phyloP scores from a whole-genome alignment of 2,113 vertebrate genomes.

The Herpailurus yagouaroundi region DNA sequence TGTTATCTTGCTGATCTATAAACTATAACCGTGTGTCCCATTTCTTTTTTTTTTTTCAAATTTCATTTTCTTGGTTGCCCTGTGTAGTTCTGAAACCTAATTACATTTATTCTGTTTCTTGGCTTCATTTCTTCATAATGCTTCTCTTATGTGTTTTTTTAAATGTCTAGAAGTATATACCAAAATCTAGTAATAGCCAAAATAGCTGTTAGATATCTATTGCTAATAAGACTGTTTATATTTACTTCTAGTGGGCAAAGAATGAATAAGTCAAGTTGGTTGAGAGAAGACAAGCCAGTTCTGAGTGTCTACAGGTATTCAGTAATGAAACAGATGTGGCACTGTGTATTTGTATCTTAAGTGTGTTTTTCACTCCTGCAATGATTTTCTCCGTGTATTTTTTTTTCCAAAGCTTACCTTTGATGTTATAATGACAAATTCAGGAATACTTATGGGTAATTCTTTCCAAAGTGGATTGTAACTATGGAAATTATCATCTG shows the following conservation, averaged over 20 bases:
- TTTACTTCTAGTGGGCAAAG: background rate
- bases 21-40: conserved; percentile 19
- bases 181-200: conserved; percentile 42
- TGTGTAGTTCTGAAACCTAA: conserved; percentile 37
- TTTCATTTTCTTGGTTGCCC: conserved; percentile 34
- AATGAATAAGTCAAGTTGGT: background rate
- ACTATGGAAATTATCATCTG: background rate
- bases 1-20: conserved; percentile 34
- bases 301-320: background rate
- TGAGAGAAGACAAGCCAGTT: background rate
- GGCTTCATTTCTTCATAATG: conserved; percentile 40
- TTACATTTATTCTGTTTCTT: conserved; percentile 43
- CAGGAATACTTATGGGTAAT: background rate
- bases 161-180: conserved; percentile 42
- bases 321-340: conserved; percentile 1
- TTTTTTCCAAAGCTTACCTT: conserved; percentile 5
- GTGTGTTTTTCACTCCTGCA: background rate
- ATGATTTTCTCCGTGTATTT: background rate
- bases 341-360: background rate
- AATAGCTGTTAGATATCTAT: conserved; percentile 12
- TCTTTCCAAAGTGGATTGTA: background rate
- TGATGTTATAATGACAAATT: conserved; percentile 41
- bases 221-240: background rate
- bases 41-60: conserved; percentile 24
- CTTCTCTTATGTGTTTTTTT: background rate